phyloP scores from a whole-genome alignment of 2,888 invertebrate species.

The Rotaria magnacalcarata region DNA sequence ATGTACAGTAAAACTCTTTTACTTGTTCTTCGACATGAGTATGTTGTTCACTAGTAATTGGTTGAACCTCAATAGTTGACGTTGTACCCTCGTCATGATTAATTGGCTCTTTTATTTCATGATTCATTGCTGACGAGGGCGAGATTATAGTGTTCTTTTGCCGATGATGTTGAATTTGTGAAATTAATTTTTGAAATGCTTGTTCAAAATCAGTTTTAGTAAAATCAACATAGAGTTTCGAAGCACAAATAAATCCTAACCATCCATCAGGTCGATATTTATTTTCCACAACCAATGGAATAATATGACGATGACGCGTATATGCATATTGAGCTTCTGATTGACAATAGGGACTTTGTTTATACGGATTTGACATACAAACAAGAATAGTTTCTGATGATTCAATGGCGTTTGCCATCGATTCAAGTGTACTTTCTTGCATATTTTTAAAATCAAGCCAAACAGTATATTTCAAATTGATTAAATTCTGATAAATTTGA shows the following conservation, averaged over 20 bases:
- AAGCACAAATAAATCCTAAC: neutral
- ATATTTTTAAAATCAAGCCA: slow-evolving; percentile 21
- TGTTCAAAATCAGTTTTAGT: too few species aligned
- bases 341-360: neutral
- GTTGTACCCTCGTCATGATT: neutral
- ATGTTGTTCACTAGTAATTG: neutral
- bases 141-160: too few species aligned
- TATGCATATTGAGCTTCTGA: slow-evolving; percentile 4
- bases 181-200: too few species aligned
- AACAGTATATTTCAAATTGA: neutral
- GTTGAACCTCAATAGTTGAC: neutral
- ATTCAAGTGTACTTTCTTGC: neutral
- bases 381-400: neutral
- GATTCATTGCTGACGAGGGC: too few species aligned
- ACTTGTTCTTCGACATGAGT: neutral
- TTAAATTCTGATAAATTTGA: neutral
- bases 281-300: neutral
- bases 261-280: slow-evolving; percentile 15
- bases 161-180: too few species aligned
- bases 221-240: neutral
- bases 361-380: slow-evolving; percentile 13
- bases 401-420: slow-evolving; percentile 5
- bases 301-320: neutral
- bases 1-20: neutral
- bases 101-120: neutral